Evolutionary conservation across 2,888 invertebrate species (phyloP).

Genomic region (Ashinkailepas kermadecensis): DNA sequence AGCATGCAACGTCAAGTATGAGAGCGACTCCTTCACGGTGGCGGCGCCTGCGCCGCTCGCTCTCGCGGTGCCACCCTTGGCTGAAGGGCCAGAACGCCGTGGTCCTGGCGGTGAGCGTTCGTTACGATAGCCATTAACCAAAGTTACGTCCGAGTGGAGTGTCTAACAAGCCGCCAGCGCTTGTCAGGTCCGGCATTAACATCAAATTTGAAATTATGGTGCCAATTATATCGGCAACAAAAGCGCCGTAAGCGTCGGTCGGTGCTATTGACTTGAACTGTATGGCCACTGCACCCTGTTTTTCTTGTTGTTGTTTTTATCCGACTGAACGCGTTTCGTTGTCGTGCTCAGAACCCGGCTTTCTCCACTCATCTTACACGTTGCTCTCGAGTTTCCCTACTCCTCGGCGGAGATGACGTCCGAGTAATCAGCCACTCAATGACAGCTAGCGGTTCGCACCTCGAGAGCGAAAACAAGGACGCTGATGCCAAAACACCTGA

Average conservation of each 20-base stretch:
- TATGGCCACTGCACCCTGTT: neutral
- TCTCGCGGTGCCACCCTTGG: neutral
- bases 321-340: too few relatives aligned
- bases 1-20: neutral
- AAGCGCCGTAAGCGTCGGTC: neutral
- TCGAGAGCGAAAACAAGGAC: too few relatives aligned
- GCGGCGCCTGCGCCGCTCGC: neutral
- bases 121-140: neutral
- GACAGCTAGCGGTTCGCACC: too few relatives aligned
- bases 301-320: neutral
- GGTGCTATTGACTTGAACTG: neutral
- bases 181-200: neutral
- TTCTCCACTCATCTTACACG: too few relatives aligned
- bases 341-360: too few relatives aligned
- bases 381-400: too few relatives aligned
- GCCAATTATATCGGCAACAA: conserved; percentile 10
- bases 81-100: neutral
- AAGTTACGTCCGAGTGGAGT: neutral
- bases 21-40: neutral
- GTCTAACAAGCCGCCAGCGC: neutral
- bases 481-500: too few relatives aligned
- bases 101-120: neutral
- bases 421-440: too few relatives aligned
- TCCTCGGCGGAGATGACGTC: too few relatives aligned
- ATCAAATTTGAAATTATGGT: neutral